Evolutionary conservation across 1,140 invertebrate genomes (phyloP).

Genomic region (Trissolcus basalis): DNA sequence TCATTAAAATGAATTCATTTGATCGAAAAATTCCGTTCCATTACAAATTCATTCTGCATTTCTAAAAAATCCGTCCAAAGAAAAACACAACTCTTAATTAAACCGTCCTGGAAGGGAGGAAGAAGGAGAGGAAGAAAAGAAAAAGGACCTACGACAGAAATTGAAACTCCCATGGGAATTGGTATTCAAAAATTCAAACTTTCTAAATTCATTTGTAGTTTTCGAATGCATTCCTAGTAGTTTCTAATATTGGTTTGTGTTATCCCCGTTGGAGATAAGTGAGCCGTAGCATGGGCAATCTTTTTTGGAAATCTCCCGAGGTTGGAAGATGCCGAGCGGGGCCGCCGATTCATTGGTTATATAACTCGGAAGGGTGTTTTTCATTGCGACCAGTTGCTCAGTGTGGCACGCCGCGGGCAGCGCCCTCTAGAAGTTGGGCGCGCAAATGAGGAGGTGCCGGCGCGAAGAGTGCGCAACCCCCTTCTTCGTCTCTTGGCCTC

Average conservation of each 20-base stretch:
- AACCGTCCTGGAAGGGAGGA: too few relatives aligned
- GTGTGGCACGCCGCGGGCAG: conserved; percentile 18
- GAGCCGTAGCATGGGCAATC: not conserved
- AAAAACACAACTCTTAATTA: too few relatives aligned
- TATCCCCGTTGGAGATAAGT: too few relatives aligned
- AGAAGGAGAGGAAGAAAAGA: too few relatives aligned
- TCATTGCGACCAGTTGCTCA: conserved; percentile 29
- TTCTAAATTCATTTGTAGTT: not conserved
- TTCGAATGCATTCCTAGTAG: not conserved
- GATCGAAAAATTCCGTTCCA: too few relatives aligned
- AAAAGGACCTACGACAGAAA: too few relatives aligned
- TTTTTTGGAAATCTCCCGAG: not conserved
- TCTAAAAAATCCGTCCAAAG: too few relatives aligned
- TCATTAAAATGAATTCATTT: too few relatives aligned
- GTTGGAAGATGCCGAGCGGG: not conserved
- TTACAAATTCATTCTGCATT: too few relatives aligned
- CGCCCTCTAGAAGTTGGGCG: conserved; percentile 40
- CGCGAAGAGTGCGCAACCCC: conserved; percentile 22
- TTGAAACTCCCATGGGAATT: too few relatives aligned
- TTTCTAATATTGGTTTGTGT: not conserved
- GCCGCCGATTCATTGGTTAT: conserved; percentile 34
- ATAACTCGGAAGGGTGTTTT: conserved; percentile 42
- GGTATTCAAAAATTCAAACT: not conserved
- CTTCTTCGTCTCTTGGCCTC: conserved; percentile 17
- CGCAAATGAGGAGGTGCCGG: conserved; percentile 28